Evolutionary conservation across 1,140 invertebrate genomes (phyloP).

Genomic region (Temnothorax longispinosus): DNA sequence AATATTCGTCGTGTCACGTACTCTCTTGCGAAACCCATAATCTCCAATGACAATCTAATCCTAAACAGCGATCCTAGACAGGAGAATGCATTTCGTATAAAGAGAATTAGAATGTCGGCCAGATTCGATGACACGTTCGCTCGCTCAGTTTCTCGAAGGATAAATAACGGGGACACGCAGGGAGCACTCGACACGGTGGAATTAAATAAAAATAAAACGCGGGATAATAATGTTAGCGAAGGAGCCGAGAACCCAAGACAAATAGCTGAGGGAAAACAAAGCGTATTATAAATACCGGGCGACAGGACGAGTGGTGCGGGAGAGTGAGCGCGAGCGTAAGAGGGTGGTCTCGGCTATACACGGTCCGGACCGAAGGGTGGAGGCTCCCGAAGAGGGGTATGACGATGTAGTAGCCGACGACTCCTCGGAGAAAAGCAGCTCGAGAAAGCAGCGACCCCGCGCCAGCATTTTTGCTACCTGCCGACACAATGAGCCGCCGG

Average conservation of each 20-base stretch:
- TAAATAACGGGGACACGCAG: conserved; percentile 64
- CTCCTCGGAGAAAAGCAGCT: conserved; percentile 63
- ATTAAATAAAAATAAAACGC: conserved; percentile 79
- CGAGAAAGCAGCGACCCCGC: conserved; percentile 64
- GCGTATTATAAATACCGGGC: conserved; percentile 80
- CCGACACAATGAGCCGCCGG: conserved; percentile 81
- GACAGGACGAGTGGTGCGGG: conserved; percentile 73
- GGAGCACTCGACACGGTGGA: conserved; percentile 51
- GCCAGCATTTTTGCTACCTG: conserved; percentile 80
- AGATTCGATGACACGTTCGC: conserved; percentile 64
- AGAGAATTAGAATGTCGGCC: background rate
- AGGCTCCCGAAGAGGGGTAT: conserved; percentile 43
- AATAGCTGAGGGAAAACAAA: conserved; percentile 79
- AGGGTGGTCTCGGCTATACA: conserved; percentile 62
- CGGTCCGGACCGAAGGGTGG: conserved; percentile 45
- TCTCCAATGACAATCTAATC: background rate
- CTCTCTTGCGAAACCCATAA: background rate
- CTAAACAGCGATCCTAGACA: background rate
- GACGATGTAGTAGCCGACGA: conserved; percentile 57
- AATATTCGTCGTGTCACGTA: conserved; percentile 2
- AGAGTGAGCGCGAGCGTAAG: conserved; percentile 61
- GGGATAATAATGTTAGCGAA: conserved; percentile 77
- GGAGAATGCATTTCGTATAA: background rate
- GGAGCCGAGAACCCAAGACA: conserved; percentile 75
- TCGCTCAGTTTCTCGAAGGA: conserved; percentile 68